A percentile compares a stretch with the other conserved stretches of the same genome.
Evolutionary conservation across 2,888 invertebrate genomes (phyloP).

Genomic region (Troglohyphantes excavatus): DNA sequence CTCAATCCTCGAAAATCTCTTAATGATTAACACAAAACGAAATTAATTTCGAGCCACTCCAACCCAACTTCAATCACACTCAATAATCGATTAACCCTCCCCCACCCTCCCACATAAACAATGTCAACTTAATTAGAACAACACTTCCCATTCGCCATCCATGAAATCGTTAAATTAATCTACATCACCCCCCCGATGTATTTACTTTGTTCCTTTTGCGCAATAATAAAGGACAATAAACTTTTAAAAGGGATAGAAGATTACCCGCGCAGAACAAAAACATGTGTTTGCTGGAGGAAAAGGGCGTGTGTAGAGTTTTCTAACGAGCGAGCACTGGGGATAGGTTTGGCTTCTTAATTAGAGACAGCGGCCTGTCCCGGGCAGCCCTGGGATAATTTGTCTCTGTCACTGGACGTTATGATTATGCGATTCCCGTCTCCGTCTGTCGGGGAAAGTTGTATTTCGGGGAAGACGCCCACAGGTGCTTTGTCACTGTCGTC

Average conservation of each 20-base stretch:
- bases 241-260: background rate
- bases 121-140: background rate
- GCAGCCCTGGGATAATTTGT: conserved; percentile 24
- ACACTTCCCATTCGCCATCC: background rate
- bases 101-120: background rate
- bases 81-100: background rate
- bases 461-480: conserved; percentile 8
- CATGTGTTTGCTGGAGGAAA: background rate
- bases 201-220: conserved; percentile 3
- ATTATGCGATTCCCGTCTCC: conserved; percentile 44
- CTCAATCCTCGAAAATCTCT: too few species aligned
- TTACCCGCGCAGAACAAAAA: background rate
- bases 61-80: background rate
- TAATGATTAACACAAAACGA: too few species aligned
- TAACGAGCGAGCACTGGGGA: background rate
- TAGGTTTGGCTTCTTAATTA: conserved; percentile 37
- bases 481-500: conserved; percentile 26
- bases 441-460: background rate
- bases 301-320: background rate
- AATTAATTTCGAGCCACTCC: too few species aligned
- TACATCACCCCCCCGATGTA: background rate
- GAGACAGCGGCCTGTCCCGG: conserved; percentile 22
- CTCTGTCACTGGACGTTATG: conserved; percentile 39
- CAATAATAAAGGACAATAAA: background rate
- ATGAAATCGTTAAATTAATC: conserved; percentile 22